Percentiles rank a stretch among this genome's conserved stretches.
phyloP scores from a whole-genome alignment of 2,797 vertebrate species.

The Sardinella longiceps region DNA sequence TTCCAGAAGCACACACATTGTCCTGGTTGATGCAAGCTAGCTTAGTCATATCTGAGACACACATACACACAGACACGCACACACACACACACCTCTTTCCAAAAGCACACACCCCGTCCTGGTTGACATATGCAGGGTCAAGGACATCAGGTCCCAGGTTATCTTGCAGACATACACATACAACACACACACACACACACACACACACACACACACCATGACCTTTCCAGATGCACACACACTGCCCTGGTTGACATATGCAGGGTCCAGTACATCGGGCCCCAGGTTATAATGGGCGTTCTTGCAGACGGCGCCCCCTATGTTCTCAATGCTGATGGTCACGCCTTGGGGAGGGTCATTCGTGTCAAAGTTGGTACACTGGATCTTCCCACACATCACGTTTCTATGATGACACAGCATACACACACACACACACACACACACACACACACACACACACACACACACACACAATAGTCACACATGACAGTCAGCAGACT shows the following conservation, averaged over 20 bases:
- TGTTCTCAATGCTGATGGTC: slow-evolving; percentile 51
- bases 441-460: too few species aligned
- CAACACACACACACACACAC: slow-evolving; percentile 27
- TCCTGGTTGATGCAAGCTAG: too few species aligned
- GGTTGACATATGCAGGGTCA: slow-evolving; percentile 84
- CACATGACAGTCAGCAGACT: too few species aligned
- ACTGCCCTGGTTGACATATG: slow-evolving; percentile 81
- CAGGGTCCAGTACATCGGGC: slow-evolving; percentile 83
- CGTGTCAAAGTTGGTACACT: slow-evolving; percentile 78
- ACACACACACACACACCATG: slow-evolving; percentile 41
- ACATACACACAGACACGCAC: slow-evolving; percentile 27
- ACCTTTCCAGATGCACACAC: slow-evolving; percentile 82
- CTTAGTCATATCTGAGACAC: too few species aligned
- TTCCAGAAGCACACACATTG: not conserved
- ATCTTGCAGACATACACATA: slow-evolving; percentile 72
- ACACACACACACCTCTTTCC: slow-evolving; percentile 76
- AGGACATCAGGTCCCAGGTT: slow-evolving; percentile 81
- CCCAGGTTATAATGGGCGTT: slow-evolving; percentile 84
- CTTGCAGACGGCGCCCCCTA: slow-evolving; percentile 65
- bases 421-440: too few species aligned
- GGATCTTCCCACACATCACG: slow-evolving; percentile 85
- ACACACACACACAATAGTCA: too few species aligned
- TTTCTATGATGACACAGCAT: slow-evolving; percentile 67
- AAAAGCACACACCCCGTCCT: slow-evolving; percentile 77
- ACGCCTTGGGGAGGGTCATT: slow-evolving; percentile 60